Base-by-base conservation (phyloP, 2,113 vertebrate genomes). In the Arenaria interpres region DNA sequence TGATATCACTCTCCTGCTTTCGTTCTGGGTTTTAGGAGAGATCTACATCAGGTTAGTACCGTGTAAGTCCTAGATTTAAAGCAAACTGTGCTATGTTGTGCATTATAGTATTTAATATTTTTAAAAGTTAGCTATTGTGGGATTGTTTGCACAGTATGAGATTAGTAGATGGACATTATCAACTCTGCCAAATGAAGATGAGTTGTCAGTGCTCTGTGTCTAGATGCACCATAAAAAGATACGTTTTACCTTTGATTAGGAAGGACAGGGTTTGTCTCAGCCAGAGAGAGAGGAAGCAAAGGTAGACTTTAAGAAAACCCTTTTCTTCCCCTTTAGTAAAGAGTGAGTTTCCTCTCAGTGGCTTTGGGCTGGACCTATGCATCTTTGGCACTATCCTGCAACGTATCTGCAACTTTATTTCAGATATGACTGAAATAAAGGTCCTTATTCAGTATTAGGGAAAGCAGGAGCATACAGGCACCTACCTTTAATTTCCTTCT, bases 401-500 rank as follows among this genome's bases (percentile, higher is more conserved):
- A 30, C 16, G 18, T 30, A 54, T 30, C 53, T 9, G 17, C 30
- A 28, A 30, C 53, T 54, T 14, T 53, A 30, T 53, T 53, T 30
- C 51, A 53, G 87, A 43, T 43, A 24, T 17, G 85, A 86, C 91
- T 87, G 82, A 83, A 96, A 89, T 77, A 84, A 85, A 91, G 75
- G 87, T 84, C 64, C 86, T 88, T 84, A 79, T 82, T 97, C 87
- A 82, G 14, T 54, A 23, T 72, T 94, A 88, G 17, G 48, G 59
- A 56, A 63, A 85, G 67, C 10, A 28, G 95, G 64, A 91, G 68
- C 43, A 85, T 96, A 80, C 39, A 77, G 76, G 71, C 71, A 90
- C 72, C 74, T 57, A 60, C 66, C 83, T 95, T 90, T 85, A 23
- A 54, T 96, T 96, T 97, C 88, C 67, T 88, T 91, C 85, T 91